Evolutionary conservation across 2,888 invertebrate species (phyloP).

Genomic region (Macaria liturata): DNA sequence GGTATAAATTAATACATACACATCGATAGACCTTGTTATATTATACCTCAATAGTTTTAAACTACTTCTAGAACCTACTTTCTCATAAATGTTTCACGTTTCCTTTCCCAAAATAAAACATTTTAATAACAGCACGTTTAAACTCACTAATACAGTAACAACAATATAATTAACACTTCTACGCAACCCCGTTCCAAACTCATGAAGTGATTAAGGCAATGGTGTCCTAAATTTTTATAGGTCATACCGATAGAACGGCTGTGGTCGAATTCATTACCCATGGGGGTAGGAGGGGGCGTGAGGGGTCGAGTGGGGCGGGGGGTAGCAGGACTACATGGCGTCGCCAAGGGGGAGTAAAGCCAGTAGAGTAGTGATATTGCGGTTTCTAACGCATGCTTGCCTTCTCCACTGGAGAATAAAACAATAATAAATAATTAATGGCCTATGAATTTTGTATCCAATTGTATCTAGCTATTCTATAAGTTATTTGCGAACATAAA

Average conservation of each 20-base stretch:
- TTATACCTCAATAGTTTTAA: no score
- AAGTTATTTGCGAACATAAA: not conserved
- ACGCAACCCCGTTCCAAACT: conserved; percentile 29
- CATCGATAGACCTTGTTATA: no score
- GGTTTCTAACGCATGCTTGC: conserved; percentile 69
- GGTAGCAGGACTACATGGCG: conserved; percentile 67
- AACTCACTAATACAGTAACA: conserved; percentile 1
- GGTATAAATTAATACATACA: no score
- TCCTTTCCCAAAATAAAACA: no score
- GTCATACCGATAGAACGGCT: conserved; percentile 66
- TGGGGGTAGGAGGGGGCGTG: conserved; percentile 56
- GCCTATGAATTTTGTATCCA: conserved; percentile 17
- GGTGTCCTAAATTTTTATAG: conserved; percentile 74
- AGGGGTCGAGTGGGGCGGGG: conserved; percentile 40
- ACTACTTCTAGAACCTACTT: no score
- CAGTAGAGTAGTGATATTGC: conserved; percentile 77
- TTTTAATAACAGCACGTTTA: no score
- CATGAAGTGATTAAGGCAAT: conserved; percentile 59
- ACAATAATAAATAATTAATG: conserved; percentile 42
- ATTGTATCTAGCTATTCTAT: not conserved
- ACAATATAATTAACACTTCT: conserved; percentile 18
- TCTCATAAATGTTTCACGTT: no score
- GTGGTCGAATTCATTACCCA: conserved; percentile 76
- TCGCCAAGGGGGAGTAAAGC: conserved; percentile 72
- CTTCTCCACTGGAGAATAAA: conserved; percentile 51